These are phyloP conservation scores for Drosophila obscura DNA, from an alignment of 1,140 invertebrate species.

Conservation along the genomic window DNA sequence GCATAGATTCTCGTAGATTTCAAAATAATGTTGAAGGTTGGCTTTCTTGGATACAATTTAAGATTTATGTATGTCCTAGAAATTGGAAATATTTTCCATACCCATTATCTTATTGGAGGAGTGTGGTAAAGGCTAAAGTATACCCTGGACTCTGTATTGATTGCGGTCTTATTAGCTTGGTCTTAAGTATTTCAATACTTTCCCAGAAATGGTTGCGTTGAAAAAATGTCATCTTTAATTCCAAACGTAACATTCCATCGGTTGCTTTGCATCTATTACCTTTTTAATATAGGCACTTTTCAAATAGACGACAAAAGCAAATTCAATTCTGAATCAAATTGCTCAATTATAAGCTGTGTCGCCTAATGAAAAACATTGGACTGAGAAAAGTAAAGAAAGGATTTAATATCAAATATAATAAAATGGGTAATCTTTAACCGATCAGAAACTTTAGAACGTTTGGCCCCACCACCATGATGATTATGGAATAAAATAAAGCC, in stretches of 20 bases:
- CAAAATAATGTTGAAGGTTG: no score
- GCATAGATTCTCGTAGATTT: no score
- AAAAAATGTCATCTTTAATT: neutral
- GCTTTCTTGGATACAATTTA: no score
- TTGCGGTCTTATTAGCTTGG: neutral
- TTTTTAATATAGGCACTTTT: conserved; percentile 56
- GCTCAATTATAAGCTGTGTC: conserved; percentile 63
- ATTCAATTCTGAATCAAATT: conserved; percentile 53
- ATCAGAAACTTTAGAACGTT: neutral
- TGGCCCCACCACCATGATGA: neutral
- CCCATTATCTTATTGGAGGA: no score
- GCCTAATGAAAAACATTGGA: conserved; percentile 14
- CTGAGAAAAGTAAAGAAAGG: conserved; percentile 4
- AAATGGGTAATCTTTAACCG: conserved; percentile 25
- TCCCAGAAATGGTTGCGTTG: no score
- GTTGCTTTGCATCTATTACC: neutral
- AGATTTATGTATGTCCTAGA: no score
- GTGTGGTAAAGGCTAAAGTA: no score
- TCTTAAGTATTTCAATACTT: neutral
- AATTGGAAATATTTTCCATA: no score
- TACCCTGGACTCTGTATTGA: no score
- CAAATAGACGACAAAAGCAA: conserved; percentile 64
- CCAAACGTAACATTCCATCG: no score
- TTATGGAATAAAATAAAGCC: neutral
- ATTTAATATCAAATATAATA: neutral